Base-by-base conservation (phyloP, 1,140 invertebrate species). In the Lordiphosa clarofinis region DNA sequence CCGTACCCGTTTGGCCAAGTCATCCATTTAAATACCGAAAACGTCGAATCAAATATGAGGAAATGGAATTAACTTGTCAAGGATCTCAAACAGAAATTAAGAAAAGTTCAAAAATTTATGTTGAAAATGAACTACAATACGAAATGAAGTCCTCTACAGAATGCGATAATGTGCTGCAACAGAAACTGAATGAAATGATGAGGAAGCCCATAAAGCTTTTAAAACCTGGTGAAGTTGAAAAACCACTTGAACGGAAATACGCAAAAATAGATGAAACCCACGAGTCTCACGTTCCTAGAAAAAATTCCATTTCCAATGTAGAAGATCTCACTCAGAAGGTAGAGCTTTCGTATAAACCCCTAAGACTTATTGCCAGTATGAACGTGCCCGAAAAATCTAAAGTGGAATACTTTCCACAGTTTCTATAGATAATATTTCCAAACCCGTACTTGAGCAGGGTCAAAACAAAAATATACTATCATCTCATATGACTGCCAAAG, bases 111-210 rank as follows among this genome's bases (percentile, higher is more conserved):
- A 12, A 11, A 43, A 43, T 3, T 13, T 3, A 48, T 38, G 10
- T 11, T 52, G 1, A 48, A 33, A 11, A 40, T 13, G 6, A 28
- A 8, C 6, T 31, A 31, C 28, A 31, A 31, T 31, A 31, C 28
- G 28, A 31, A 31, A 31, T 31, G 7, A 31, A 31, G 28, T 8
- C 28, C 28, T 6, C 40, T 43, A 33, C 12, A 13, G 10, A 52
- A n/a, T 4, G 39, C 9, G 6, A 62, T 44, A 15, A 62, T n/a
- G 10, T 37, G 7, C 37, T 67, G 6, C 37, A 57, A 31, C 36
- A 33, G 4, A 48, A 71, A 57, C 46, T 67, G 7, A 48, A 62
- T 0, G 58, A 66, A 36, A 74, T 74, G 61, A 76, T 66, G 73
- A 49, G 7, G 1, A 76, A 71, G 33, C 73, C 73, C 1, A 58